phyloP scores from a whole-genome alignment of 2,888 invertebrate species.

The Gastracanthus pulcherrimus region DNA sequence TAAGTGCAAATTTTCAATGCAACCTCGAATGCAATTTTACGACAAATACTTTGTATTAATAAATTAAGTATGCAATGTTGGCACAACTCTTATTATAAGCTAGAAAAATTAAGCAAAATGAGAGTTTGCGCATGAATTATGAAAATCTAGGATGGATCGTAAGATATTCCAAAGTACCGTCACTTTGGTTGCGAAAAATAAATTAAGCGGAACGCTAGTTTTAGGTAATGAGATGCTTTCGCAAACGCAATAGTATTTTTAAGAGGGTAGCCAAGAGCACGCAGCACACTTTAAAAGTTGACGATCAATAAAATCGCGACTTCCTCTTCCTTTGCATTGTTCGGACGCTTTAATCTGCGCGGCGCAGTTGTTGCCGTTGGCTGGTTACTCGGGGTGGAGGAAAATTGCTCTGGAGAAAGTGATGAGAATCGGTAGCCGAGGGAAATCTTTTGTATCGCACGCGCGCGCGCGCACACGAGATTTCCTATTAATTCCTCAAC shows the following conservation, averaged over 20 bases:
- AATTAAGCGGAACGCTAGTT: neutral
- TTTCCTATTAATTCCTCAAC: slow-evolving; percentile 37
- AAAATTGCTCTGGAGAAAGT: slow-evolving; percentile 52
- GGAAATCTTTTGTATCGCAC: slow-evolving; percentile 49
- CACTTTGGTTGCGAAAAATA: slow-evolving; percentile 28
- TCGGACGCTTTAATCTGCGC: slow-evolving; percentile 18
- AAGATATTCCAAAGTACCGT: neutral
- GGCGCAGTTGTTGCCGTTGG: neutral
- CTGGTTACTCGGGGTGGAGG: neutral
- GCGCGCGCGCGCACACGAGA: slow-evolving; percentile 1
- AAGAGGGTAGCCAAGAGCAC: slow-evolving; percentile 1
- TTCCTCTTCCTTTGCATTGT: slow-evolving; percentile 55
- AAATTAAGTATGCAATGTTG: neutral
- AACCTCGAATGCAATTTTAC: neutral
- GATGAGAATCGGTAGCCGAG: slow-evolving; percentile 50
- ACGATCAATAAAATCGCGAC: slow-evolving; percentile 55
- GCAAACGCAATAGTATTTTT: slow-evolving; percentile 50
- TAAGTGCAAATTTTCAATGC: neutral
- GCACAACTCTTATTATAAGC: neutral
- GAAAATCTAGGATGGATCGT: slow-evolving; percentile 9
- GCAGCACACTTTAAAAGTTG: slow-evolving; percentile 33
- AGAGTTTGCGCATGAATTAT: neutral
- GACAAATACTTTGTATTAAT: neutral
- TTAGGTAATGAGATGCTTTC: slow-evolving; percentile 57
- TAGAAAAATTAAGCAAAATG: neutral